Base-by-base conservation (phyloP, 2,113 vertebrate species). In the Larimichthys crocea region DNA sequence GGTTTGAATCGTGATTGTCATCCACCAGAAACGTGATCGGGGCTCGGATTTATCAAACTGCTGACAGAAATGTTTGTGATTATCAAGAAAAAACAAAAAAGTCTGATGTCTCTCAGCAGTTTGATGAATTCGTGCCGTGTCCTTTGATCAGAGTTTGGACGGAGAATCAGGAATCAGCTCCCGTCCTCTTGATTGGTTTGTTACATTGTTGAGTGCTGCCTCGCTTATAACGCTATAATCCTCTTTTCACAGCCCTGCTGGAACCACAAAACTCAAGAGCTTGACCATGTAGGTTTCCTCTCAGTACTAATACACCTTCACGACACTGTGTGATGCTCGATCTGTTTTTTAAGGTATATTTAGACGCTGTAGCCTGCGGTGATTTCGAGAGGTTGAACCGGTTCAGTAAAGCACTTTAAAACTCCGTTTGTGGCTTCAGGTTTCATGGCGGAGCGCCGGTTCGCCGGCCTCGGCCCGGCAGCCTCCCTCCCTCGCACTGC, bases 271-370 rank as follows among this genome's bases (percentile, higher is more conserved):
- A 20, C 83, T 94, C 71, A 90, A 88, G 89, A 95, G 93, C 93
- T 95, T 98, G 95, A 97, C 97, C 93, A 97, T 97, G 97, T 99
- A 99, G 95, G 98, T 95, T 92, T 63, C 71, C 74, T 70, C 77
- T 61, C 73, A n/a, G 26, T 5, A 49, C 66, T 31, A 6, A 12
- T 19, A 14, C 76, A 55, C 71, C 8, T 65, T 14, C 44, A 42
- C 48, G 12, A 72, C 56, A 55, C 17, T 5, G 29, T 29, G 29
- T 29, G 26, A 8, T 4, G 56, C 57, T 14, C 10, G 0, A 57
- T 14, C 1, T 29, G 11, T 16, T 56, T 68, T 4, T 24, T 40
- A 40, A 40, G 35, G 35, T 40, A 15, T 17, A 4, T 40, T 15
- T 59, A 59, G 24, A 57, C 16, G 0, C 42, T 17, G 26, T 26